Percentiles rank a stretch among this genome's conserved stretches.
These are phyloP conservation scores for Etheostoma perlongum DNA, from an alignment of 2,797 vertebrate species.

Conservation along the genomic window DNA sequence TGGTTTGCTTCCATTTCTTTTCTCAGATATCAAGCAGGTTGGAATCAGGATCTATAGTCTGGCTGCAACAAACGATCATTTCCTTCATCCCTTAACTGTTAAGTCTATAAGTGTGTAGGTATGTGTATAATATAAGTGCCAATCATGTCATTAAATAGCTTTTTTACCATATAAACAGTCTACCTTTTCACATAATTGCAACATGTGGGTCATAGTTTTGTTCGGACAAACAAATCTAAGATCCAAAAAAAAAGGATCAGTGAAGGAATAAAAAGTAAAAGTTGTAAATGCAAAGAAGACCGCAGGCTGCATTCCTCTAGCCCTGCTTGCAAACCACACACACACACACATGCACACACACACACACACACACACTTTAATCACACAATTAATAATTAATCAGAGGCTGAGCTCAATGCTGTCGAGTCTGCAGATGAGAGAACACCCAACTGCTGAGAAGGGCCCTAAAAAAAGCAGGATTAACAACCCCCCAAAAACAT, in stretches of 20 bases:
- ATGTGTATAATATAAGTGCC: too few species aligned
- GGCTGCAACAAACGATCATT: slow-evolving; percentile 2
- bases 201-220: background rate
- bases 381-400: slow-evolving; percentile 82
- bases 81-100: background rate
- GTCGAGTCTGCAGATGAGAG: slow-evolving; percentile 80
- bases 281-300: slow-evolving; percentile 54
- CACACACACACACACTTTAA: slow-evolving; percentile 67
- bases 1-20: background rate
- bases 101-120: background rate
- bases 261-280: slow-evolving; percentile 25
- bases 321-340: slow-evolving; percentile 26
- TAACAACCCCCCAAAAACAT: slow-evolving; percentile 44
- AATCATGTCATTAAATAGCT: background rate
- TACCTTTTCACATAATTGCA: background rate
- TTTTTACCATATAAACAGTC: background rate
- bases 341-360: slow-evolving; percentile 21
- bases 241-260: background rate
- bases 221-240: slow-evolving; percentile 20
- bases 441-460: slow-evolving; percentile 68
- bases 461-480: slow-evolving; percentile 48
- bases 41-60: background rate
- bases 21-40: slow-evolving; percentile 17
- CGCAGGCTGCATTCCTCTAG: slow-evolving; percentile 54
- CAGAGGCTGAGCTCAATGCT: slow-evolving; percentile 74